Evolutionary conservation across 2,797 vertebrate species (phyloP).

Genomic region (Myripristis jacobus): DNA sequence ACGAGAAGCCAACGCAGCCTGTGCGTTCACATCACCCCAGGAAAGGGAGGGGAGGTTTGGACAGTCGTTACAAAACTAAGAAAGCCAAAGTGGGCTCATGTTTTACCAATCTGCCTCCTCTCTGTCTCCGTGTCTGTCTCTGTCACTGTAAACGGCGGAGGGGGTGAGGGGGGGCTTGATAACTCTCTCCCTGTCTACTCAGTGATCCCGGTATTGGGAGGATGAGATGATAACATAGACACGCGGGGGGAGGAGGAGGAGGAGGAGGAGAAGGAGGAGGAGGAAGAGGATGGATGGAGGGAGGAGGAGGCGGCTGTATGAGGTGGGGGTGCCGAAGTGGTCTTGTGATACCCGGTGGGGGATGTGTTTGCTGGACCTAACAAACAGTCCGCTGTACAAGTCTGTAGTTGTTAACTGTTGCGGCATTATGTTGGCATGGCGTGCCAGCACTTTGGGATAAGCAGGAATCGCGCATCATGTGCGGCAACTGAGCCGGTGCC

Average conservation of each 20-base stretch:
- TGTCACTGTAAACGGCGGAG: background rate
- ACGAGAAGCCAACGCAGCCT: constrained; percentile 52
- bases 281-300: constrained; percentile 1
- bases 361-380: background rate
- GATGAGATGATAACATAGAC: constrained; percentile 10
- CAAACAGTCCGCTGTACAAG: background rate
- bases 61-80: constrained; percentile 36
- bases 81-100: constrained; percentile 35
- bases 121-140: constrained; percentile 1
- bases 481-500: background rate
- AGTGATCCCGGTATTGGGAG: constrained; percentile 39
- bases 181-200: constrained; percentile 23
- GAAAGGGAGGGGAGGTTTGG: constrained; percentile 27
- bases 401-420: background rate
- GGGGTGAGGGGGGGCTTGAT: constrained; percentile 9
- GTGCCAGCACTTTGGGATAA: too few relatives aligned
- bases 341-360: constrained; percentile 58
- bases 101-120: constrained; percentile 30
- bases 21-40: constrained; percentile 52
- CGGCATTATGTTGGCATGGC: too few relatives aligned
- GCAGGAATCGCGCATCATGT: too few relatives aligned
- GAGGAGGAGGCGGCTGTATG: constrained; percentile 18
- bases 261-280: constrained; percentile 18
- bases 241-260: constrained; percentile 4
- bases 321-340: constrained; percentile 41